Percentiles rank a stretch among this genome's conserved stretches.
Evolutionary conservation across 2,113 vertebrate genomes (phyloP).

Genomic region (Spea bombifrons): DNA sequence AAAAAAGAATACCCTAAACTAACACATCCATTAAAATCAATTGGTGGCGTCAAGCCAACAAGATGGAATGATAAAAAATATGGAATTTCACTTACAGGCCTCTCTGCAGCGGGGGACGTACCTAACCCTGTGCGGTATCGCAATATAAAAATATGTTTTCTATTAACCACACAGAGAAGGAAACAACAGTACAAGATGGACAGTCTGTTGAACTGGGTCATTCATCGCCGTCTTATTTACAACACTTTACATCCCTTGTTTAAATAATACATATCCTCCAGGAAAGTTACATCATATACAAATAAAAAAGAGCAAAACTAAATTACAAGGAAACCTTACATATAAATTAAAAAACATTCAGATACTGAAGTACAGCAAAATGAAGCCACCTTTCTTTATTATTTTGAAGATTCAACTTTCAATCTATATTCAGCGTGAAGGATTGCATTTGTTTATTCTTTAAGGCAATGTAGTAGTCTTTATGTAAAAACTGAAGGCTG

Average conservation of each 20-base stretch:
- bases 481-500: too few relatives aligned
- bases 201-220: slow-evolving; percentile 53
- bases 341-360: slow-evolving; percentile 68
- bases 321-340: slow-evolving; percentile 58
- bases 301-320: slow-evolving; percentile 48
- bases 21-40: slow-evolving; percentile 76
- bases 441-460: background rate
- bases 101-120: slow-evolving; percentile 61
- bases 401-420: slow-evolving; percentile 22
- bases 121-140: slow-evolving; percentile 65
- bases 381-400: slow-evolving; percentile 54
- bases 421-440: background rate
- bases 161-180: slow-evolving; percentile 68
- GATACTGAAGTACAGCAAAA: slow-evolving; percentile 63
- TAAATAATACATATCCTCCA: slow-evolving; percentile 61
- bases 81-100: slow-evolving; percentile 67
- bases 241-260: slow-evolving; percentile 54
- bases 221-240: slow-evolving; percentile 66
- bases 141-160: slow-evolving; percentile 77
- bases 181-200: slow-evolving; percentile 60
- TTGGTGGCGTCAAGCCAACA: slow-evolving; percentile 72
- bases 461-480: too few relatives aligned
- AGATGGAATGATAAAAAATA: slow-evolving; percentile 77
- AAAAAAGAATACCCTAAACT: slow-evolving; percentile 76
- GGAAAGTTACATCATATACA: slow-evolving; percentile 63